Conservation (phyloP, 2,888 invertebrate species). For the Erpobdella octoculata region DNA sequence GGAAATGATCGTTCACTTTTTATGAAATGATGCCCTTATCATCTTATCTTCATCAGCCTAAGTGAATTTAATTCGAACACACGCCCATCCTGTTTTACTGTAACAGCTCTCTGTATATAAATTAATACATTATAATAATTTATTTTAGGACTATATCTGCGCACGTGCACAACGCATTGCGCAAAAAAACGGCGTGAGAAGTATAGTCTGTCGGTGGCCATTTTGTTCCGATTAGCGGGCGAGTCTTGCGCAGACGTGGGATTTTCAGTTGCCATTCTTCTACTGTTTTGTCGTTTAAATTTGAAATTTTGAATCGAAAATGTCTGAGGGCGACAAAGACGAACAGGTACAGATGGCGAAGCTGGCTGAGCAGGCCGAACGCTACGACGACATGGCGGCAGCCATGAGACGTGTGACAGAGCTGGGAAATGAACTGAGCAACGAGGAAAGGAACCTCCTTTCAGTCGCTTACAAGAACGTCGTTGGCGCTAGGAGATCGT, state of each 20-base stretch:
- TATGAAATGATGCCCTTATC: no score
- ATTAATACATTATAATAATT: not conserved
- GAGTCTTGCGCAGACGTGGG: not conserved
- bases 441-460: constrained; percentile 93
- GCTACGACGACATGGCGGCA: constrained; percentile 86
- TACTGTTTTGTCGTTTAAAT: not conserved
- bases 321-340: constrained; percentile 25
- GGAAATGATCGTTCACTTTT: not conserved
- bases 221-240: constrained; percentile 10
- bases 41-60: no score
- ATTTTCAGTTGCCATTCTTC: not conserved
- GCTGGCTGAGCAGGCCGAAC: constrained; percentile 31
- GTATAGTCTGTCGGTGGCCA: not conserved
- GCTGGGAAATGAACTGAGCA: constrained; percentile 86
- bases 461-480: constrained; percentile 99
- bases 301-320: constrained; percentile 4
- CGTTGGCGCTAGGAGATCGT: constrained; percentile 90
- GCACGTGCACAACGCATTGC: constrained; percentile 8
- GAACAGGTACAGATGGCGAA: constrained; percentile 32
- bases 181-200: constrained; percentile 7
- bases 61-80: no score
- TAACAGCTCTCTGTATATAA: no score
- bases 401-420: constrained; percentile 97
- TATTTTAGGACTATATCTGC: constrained; percentile 4
- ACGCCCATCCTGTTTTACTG: no score